Evolutionary conservation across 1,140 invertebrate genomes (phyloP), one percentile per base, ranked within the genome.

Genomic region (Nephotettix cincticeps): DNA sequence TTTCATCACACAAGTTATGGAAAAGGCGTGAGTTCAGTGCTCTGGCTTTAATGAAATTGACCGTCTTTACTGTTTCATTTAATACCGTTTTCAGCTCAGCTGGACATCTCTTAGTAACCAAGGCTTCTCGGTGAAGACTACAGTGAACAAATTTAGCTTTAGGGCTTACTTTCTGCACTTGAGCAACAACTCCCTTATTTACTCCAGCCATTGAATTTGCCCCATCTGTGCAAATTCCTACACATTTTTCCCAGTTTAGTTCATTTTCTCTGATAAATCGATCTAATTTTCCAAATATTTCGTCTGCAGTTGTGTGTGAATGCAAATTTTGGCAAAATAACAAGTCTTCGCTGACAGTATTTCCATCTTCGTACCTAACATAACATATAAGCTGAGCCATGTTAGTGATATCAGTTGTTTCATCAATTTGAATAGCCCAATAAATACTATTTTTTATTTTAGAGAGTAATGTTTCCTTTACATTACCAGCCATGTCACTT

Each of bases 331-430:
- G 14, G 14, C 9, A 56, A 56, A 56, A 56, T 56, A 56, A 56
- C 51, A 56, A 11, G 51, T 40, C 6, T 40, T 40, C 36, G 6
- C 36, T 40, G 36, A 40, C 36, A 40, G 36, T 40, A 40, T 40
- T 56, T 56, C 19, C 51, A 56, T 56, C 51, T 56, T 56, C 51
- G 14, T 56, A 56, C 51, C 51, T 56, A 56, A 56, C 51, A 23
- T 56, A 56, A 56, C 51, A 56, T 56, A 56, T 21, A 11, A 56
- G 51, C 9, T 56, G 51, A 23, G 51, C 51, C 51, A 56, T 56
- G 51, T 56, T 56, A 56, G 36, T 40, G 6, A 40, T 17, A 17
- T 40, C 36, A 43, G 40, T 43, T 43, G 40, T 9, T 43, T 43
- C 40, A 43, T 43, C 40, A 43, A 43, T 43, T 43, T 43, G 40